Percentiles rank a stretch among this genome's conserved stretches.
These are phyloP conservation scores for Papilio glaucus DNA, from an alignment of 1,140 invertebrate species.

Conservation along the genomic window DNA sequence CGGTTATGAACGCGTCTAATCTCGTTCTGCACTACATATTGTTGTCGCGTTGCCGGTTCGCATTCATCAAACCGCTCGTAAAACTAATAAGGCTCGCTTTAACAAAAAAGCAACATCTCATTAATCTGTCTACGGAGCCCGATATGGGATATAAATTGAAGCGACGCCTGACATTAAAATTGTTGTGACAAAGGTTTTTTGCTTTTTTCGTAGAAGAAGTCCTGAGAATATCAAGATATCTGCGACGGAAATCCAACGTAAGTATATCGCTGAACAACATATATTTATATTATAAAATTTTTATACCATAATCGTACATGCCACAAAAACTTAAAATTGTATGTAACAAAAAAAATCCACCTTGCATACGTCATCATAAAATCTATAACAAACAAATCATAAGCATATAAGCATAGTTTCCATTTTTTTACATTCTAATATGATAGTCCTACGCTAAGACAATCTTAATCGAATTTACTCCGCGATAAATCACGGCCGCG, in stretches of 20 bases:
- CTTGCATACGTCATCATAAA: too few relatives aligned
- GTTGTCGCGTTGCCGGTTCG: conserved; percentile 1
- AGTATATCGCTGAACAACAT: too few relatives aligned
- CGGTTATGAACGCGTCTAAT: neutral
- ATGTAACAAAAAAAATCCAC: too few relatives aligned
- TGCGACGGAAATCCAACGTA: too few relatives aligned
- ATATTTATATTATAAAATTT: too few relatives aligned
- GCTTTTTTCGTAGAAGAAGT: neutral
- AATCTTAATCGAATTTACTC: conserved; percentile 22
- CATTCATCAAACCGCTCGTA: conserved; percentile 6
- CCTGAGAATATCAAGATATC: neutral
- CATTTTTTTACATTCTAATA: neutral
- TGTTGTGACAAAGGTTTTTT: conserved; percentile 8
- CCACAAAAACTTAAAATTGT: too few relatives aligned
- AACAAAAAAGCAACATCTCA: conserved; percentile 13
- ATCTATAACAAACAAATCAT: too few relatives aligned
- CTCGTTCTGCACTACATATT: conserved; percentile 15
- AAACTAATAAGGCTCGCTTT: conserved; percentile 17
- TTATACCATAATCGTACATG: too few relatives aligned
- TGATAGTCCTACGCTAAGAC: conserved; percentile 12
- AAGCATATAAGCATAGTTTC: neutral
- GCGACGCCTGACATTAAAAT: conserved; percentile 16
- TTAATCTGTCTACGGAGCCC: conserved; percentile 22
- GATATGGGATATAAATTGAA: conserved; percentile 23
- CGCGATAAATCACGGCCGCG: conserved; percentile 16